Evolutionary conservation across 2,113 vertebrate genomes (phyloP), one percentile per base, ranked within the genome.

Genomic region (Ceyx margarethae): DNA sequence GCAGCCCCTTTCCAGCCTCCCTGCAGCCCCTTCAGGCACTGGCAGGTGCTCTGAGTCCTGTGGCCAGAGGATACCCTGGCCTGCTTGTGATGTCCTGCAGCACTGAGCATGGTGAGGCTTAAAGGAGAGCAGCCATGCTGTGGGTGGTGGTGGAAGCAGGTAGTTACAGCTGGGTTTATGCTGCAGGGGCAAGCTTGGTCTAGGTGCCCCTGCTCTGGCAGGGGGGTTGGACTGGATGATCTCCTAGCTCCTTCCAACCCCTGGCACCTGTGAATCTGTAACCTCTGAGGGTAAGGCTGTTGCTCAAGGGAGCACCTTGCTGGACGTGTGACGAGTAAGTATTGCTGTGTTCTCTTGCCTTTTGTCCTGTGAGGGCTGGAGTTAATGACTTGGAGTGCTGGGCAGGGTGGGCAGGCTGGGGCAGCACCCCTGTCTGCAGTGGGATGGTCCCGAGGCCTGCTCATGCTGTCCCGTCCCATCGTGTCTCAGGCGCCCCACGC

Each of bases 391-490:
- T 93, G 83, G 83, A 94, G 67, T 92, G 23, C 28, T 68, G 16
- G 46, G 22, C 88, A 79, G 73, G 56, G 74, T 88, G 93, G 80
- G 89, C 95, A 89, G 76, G 75, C n/a, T 81, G 87, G 87, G 65
- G 46, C 58, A 96, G 72, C 67, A 61, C 61, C 60, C 85, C 87
- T 53, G 89, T 85, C 89, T 86, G 67, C 61, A 81, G n/a, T 71
- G 89, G 89, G 83, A 87, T 95, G 95, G 95, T 94, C 97, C 92
- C 97, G 94, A 97, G 95, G 97, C 96, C 95, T 96, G 95, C 91
- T 98, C 97, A 98, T 96, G 97, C 97, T 97, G 97, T 98, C 96
- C 94, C 96, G 81, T 96, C 97, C 96, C 97, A 95, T 92, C 97
- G 95, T 98, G 97, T 98, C 96, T 98, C 92, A 97, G 98, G 97